phyloP scores from a whole-genome alignment of 2,888 invertebrate genomes.

The Clepsis dumicolana region DNA sequence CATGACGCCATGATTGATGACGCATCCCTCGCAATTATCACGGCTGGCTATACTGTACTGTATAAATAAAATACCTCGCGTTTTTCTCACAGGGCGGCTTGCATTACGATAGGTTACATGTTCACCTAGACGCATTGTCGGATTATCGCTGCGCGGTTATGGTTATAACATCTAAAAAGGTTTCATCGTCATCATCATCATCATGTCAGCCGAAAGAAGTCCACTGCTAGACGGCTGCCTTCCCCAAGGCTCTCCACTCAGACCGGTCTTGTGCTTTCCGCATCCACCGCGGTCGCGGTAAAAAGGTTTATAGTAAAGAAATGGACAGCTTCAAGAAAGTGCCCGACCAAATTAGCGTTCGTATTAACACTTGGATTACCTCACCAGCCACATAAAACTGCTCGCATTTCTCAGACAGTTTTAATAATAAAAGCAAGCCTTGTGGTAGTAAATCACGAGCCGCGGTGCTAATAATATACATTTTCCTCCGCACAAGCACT shows the following conservation, averaged over 20 bases:
- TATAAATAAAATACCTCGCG: not conserved
- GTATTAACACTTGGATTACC: constrained; percentile 5
- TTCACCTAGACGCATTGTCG: not conserved
- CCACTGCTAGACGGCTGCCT: too few relatives aligned
- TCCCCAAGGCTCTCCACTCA: too few relatives aligned
- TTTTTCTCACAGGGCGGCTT: not conserved
- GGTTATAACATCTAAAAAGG: not conserved
- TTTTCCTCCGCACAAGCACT: constrained; percentile 28
- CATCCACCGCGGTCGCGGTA: too few relatives aligned
- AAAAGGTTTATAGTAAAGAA: not conserved
- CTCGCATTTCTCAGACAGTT: constrained; percentile 19
- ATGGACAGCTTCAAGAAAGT: not conserved
- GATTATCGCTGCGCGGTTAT: not conserved
- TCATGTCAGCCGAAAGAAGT: too few relatives aligned
- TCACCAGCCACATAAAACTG: not conserved
- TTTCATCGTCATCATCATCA: too few relatives aligned
- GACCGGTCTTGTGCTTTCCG: too few relatives aligned
- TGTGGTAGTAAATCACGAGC: constrained; percentile 26
- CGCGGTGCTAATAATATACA: constrained; percentile 32
- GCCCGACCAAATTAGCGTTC: not conserved
- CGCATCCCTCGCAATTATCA: constrained; percentile 20
- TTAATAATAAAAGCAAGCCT: constrained; percentile 30
- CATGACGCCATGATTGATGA: constrained; percentile 27
- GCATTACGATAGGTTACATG: not conserved
- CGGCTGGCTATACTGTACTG: constrained; percentile 21